Conservation (phyloP, 2,113 vertebrate genomes). For the Harpagus bidentatus region DNA sequence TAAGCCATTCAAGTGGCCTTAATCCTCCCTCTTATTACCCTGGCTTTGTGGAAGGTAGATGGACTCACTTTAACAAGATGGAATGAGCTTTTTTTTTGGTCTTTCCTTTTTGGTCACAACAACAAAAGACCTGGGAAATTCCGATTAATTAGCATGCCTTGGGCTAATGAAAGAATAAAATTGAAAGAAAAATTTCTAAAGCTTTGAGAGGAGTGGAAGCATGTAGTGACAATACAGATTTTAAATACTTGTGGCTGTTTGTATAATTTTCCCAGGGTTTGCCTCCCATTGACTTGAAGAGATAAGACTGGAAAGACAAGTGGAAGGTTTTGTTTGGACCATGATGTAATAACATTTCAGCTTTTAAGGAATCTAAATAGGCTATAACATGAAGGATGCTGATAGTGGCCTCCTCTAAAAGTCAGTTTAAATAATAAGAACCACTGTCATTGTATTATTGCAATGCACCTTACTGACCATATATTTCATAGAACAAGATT, state of each 20-base stretch:
- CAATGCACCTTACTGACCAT: not conserved
- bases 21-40: conserved; percentile 67
- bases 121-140: conserved; percentile 72
- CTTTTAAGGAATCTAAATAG: conserved; percentile 27
- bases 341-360: conserved; percentile 18
- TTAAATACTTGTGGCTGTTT: conserved; percentile 70
- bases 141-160: conserved; percentile 71
- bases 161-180: conserved; percentile 68
- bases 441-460: not conserved
- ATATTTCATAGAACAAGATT: not conserved
- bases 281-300: conserved; percentile 19
- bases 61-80: conserved; percentile 57
- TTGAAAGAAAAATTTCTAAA: conserved; percentile 63
- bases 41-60: conserved; percentile 56
- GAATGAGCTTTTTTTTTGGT: conserved; percentile 25
- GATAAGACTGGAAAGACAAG: conserved; percentile 17
- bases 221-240: conserved; percentile 58
- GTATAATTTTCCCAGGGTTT: conserved; percentile 75
- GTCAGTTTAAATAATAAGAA: not conserved
- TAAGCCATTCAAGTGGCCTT: conserved; percentile 64
- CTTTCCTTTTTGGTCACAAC: conserved; percentile 31
- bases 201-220: conserved; percentile 43
- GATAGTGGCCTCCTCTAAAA: not conserved
- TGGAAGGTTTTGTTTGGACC: conserved; percentile 34
- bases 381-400: not conserved